Conservation (phyloP, 64 coral and sea anemone genomes). For the Montipora foliosa region DNA sequence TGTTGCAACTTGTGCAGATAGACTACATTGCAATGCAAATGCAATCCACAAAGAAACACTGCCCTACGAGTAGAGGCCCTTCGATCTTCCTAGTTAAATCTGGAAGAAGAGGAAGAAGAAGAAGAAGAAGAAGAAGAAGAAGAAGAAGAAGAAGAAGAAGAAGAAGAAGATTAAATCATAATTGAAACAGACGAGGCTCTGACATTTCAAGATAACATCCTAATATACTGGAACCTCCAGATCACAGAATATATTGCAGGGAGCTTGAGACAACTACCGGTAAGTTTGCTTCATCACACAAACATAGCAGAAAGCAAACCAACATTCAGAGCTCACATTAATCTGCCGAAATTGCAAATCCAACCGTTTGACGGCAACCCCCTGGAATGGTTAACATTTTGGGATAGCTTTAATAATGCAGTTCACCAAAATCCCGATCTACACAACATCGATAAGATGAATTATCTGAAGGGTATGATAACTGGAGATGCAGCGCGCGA, state of each 20-base stretch:
- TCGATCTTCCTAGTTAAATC: too few species aligned
- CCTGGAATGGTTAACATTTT: constrained; percentile 59
- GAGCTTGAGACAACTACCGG: not conserved
- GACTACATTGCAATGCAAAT: too few species aligned
- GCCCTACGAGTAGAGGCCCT: too few species aligned
- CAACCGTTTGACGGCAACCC: constrained; percentile 56
- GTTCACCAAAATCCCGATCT: constrained; percentile 56
- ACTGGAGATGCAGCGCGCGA: constrained; percentile 47
- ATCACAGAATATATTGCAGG: constrained; percentile 17
- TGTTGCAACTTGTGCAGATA: too few species aligned
- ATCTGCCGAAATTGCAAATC: constrained; percentile 43
- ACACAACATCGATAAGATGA: constrained; percentile 46
- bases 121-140: too few species aligned
- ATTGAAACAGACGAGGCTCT: constrained; percentile 22
- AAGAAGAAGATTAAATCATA: constrained; percentile 2
- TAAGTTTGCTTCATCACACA: not conserved
- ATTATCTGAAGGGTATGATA: constrained; percentile 48
- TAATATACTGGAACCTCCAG: constrained; percentile 21
- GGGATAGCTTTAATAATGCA: constrained; percentile 62
- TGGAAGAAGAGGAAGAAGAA: too few species aligned
- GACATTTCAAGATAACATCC: constrained; percentile 32
- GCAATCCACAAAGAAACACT: too few species aligned
- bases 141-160: not conserved
- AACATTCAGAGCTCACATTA: constrained; percentile 6
- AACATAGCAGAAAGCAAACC: not conserved